Evolutionary conservation across 2,888 invertebrate species (phyloP), one percentile per base, ranked within the genome.

Genomic region (Calliopum simillimum): DNA sequence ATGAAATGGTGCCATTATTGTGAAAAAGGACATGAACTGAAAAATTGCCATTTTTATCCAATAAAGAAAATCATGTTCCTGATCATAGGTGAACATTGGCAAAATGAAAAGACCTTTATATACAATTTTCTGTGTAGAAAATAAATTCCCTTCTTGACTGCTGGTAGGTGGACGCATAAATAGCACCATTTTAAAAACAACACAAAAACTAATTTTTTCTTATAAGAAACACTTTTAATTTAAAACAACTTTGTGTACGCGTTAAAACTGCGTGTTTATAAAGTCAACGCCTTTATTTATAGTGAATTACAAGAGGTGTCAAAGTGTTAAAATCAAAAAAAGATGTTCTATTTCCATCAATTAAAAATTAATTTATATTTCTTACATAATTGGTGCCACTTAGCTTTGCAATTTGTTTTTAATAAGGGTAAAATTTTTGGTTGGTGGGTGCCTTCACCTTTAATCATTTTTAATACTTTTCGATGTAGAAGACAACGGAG

Each of bases 351-450:
- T 6, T 6, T 33, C 33, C 33, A 33, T 33, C 0, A 4, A 16
- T 59, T 59, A 43, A 59, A 59, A 59, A 43, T 59, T 41, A 59
- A 59, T 59, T 59, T 59, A 12, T 3, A 41, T 13, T 59, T 59
- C 16, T n/a, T 19, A n/a, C 59, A 53, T 8, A 33, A 3, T 33
- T 33, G 8, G 3, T 6, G 1, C 4, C 8, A 33, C 5, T 33
- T 33, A 33, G 33, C 33, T 33, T 33, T 8, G 1, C 5, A 4
- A 33, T 33, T 33, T 8, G 33, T 33, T 1, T 8, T 33, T 33
- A 33, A 33, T 33, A 1, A 33, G 33, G 33, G n/a, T n/a, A n/a
- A n/a, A n/a, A n/a, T n/a, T n/a, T n/a, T n/a, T n/a, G n/a, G n/a
- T n/a, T n/a, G n/a, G n/a, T n/a, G n/a, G n/a, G n/a, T n/a, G n/a